Conservation (phyloP, 2,888 invertebrate genomes). For the Lithosia quadra region DNA sequence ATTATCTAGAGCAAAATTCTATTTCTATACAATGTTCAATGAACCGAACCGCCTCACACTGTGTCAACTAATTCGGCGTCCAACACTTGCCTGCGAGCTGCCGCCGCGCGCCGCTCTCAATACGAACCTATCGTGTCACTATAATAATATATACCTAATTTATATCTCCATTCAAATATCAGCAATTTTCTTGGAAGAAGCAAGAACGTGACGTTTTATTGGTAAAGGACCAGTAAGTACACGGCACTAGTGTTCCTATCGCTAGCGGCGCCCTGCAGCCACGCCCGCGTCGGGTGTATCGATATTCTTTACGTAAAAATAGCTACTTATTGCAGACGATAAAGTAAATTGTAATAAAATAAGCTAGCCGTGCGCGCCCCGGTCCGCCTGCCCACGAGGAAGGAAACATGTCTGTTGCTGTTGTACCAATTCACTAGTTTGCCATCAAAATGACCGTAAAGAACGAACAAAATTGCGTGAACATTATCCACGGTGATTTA, state of each 20-base stretch:
- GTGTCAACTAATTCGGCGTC: constrained; percentile 11
- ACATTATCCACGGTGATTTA: background rate
- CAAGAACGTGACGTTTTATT: background rate
- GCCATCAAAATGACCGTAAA: background rate
- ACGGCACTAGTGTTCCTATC: background rate
- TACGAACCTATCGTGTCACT: too few species aligned
- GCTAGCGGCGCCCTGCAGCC: background rate
- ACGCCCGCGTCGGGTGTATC: background rate
- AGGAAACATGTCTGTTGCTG: background rate
- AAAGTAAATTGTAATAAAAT: constrained; percentile 39
- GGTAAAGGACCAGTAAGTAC: background rate
- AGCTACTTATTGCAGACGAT: constrained; percentile 29
- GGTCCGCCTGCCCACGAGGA: background rate
- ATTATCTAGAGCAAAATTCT: constrained; percentile 70
- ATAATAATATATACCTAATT: too few species aligned
- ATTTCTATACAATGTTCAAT: constrained; percentile 61
- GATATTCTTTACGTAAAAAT: constrained; percentile 30
- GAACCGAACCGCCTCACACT: constrained; percentile 22
- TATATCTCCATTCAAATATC: too few species aligned
- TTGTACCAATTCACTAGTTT: background rate
- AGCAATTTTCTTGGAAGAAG: background rate
- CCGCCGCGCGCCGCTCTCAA: background rate
- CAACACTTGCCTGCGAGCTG: background rate
- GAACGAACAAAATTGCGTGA: background rate
- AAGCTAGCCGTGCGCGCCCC: background rate